A percentile compares a stretch with the other conserved stretches of the same genome.
phyloP scores from a whole-genome alignment of 1,140 invertebrate species.

The Glossosoma conforme region DNA sequence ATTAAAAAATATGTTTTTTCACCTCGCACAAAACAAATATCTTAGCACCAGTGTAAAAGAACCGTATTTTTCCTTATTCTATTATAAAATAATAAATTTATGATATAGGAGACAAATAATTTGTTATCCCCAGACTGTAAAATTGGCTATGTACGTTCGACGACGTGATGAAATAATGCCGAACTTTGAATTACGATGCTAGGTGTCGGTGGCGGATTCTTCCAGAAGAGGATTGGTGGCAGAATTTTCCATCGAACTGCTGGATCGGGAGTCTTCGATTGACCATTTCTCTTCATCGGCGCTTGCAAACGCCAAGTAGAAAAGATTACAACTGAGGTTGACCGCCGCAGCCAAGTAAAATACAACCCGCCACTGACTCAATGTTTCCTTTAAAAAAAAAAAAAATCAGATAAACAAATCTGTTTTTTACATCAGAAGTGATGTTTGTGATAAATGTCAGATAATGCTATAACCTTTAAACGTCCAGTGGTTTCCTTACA shows the following conservation, averaged over 20 bases:
- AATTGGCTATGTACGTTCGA: conserved; percentile 26
- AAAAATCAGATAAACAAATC: too few relatives aligned
- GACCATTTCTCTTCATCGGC: conserved; percentile 78
- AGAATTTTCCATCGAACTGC: not conserved
- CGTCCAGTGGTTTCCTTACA: too few relatives aligned
- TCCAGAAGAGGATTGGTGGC: conserved; percentile 14
- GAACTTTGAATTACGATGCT: conserved; percentile 21
- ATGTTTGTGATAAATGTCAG: too few relatives aligned
- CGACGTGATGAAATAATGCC: conserved; percentile 9
- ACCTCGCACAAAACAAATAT: too few relatives aligned
- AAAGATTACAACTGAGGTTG: conserved; percentile 69
- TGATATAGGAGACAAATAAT: too few relatives aligned
- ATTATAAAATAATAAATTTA: too few relatives aligned
- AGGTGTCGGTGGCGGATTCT: conserved; percentile 12
- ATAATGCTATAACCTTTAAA: too few relatives aligned
- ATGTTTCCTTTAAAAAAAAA: conserved; percentile 62
- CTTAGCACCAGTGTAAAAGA: too few relatives aligned
- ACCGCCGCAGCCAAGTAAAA: conserved; percentile 82
- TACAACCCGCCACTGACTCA: conserved; percentile 79
- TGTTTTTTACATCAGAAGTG: too few relatives aligned
- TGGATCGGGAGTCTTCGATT: conserved; percentile 12
- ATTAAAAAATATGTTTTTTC: too few relatives aligned
- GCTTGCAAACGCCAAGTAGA: conserved; percentile 79
- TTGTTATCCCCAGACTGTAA: conserved; percentile 22
- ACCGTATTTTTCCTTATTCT: too few relatives aligned